phyloP scores from a whole-genome alignment of 1,140 invertebrate genomes.

The Dysdera silvatica region DNA sequence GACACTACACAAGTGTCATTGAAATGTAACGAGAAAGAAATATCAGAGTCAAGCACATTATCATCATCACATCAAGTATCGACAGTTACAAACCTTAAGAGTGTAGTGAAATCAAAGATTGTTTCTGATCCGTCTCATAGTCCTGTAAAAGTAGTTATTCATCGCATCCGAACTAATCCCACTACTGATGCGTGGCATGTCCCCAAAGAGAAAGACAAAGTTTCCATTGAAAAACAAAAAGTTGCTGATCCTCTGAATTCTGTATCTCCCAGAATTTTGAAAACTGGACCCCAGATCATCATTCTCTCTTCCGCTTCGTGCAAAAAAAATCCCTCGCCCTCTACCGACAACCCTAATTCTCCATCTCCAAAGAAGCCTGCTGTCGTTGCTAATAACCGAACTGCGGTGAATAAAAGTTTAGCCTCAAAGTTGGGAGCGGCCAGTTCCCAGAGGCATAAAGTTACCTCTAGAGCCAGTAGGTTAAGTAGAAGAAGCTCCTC shows the following conservation, averaged over 20 bases:
- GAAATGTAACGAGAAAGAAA: no score
- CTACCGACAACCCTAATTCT: slow-evolving; percentile 1
- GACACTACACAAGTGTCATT: no score
- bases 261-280: slow-evolving; percentile 10
- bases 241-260: neutral
- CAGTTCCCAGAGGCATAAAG: no score
- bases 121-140: neutral
- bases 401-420: no score
- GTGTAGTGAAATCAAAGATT: slow-evolving; percentile 1
- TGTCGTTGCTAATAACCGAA: neutral
- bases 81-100: neutral
- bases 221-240: neutral
- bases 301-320: slow-evolving; percentile 18
- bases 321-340: slow-evolving; percentile 5
- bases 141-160: slow-evolving; percentile 27
- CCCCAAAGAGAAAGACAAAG: slow-evolving; percentile 3
- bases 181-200: slow-evolving; percentile 26
- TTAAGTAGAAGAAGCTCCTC: neutral
- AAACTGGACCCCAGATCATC: slow-evolving; percentile 18
- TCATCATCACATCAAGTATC: no score
- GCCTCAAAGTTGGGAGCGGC: no score
- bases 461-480: neutral
- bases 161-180: slow-evolving; percentile 17
- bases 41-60: no score
- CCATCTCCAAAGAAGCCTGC: neutral